These are phyloP conservation scores for Ascidia mentula DNA, from an alignment of 23 tunicate genomes.

Conservation along the genomic window DNA sequence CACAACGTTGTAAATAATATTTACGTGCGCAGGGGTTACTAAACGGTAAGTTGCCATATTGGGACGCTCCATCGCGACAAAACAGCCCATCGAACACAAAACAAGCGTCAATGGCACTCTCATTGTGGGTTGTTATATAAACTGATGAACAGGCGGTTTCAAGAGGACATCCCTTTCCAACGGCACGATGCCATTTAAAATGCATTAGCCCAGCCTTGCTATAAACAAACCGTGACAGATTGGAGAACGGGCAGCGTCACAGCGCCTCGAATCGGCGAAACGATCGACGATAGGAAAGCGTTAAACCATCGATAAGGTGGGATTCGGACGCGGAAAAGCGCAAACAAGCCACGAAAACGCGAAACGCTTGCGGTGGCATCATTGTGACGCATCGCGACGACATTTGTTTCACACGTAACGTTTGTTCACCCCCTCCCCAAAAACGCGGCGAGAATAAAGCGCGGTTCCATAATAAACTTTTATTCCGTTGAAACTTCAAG, in stretches of 20 bases:
- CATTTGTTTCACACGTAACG: background rate
- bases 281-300: background rate
- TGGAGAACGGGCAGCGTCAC: background rate
- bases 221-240: slow-evolving; percentile 7
- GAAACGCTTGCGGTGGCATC: background rate
- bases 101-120: too few species aligned
- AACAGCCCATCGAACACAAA: too few species aligned
- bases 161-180: background rate
- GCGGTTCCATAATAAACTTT: too few species aligned
- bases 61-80: too few species aligned
- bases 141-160: background rate
- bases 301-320: background rate
- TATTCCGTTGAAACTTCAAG: too few species aligned
- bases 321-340: background rate
- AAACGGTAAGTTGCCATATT: too few species aligned
- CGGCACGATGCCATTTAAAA: background rate
- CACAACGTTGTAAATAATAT: too few species aligned
- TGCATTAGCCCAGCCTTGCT: background rate
- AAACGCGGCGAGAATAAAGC: too few species aligned
- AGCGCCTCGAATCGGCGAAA: background rate
- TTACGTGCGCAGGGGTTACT: too few species aligned
- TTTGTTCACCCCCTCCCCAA: too few species aligned
- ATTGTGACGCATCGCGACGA: background rate
- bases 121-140: too few species aligned
- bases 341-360: background rate